Evolutionary conservation across 2,888 invertebrate genomes (phyloP).

Genomic region (Eristalis arbustorum): DNA sequence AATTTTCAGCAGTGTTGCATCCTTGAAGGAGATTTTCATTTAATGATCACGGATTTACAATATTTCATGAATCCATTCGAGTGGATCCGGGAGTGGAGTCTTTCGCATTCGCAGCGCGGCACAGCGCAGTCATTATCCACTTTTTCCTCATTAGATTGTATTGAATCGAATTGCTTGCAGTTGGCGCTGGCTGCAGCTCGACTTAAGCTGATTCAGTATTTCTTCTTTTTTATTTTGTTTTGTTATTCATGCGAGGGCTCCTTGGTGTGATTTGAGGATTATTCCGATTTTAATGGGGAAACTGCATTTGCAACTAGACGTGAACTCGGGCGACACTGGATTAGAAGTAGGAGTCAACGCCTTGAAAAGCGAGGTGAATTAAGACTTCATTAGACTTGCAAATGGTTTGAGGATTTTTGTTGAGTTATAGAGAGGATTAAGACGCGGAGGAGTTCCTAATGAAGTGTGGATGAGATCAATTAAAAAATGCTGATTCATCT

Average conservation of each 20-base stretch:
- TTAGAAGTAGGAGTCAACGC: not conserved
- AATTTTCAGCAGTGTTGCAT: not conserved
- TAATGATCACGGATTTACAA: conserved; percentile 62
- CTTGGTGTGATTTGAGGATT: not conserved
- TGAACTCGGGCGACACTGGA: not conserved
- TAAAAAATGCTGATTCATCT: no score
- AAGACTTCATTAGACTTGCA: not conserved
- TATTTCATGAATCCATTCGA: conserved; percentile 33
- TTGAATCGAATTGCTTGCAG: not conserved
- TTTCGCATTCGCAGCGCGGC: not conserved
- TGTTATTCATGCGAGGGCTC: not conserved
- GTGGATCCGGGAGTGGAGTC: conserved; percentile 27
- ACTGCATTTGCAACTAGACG: not conserved
- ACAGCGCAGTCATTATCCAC: conserved; percentile 50
- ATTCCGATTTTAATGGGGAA: not conserved
- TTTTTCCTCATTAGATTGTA: conserved; percentile 50
- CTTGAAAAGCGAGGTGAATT: not conserved
- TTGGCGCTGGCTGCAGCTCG: not conserved
- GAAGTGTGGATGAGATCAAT: no score
- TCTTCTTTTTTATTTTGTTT: not conserved
- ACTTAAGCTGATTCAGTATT: not conserved
- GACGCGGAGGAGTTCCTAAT: no score
- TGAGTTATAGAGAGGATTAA: not conserved
- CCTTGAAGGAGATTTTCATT: conserved; percentile 23
- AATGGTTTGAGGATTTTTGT: not conserved